Percentiles rank a stretch among this genome's conserved stretches.
Evolutionary conservation across 2,113 vertebrate species (phyloP).

Genomic region (Carlito syrichta): DNA sequence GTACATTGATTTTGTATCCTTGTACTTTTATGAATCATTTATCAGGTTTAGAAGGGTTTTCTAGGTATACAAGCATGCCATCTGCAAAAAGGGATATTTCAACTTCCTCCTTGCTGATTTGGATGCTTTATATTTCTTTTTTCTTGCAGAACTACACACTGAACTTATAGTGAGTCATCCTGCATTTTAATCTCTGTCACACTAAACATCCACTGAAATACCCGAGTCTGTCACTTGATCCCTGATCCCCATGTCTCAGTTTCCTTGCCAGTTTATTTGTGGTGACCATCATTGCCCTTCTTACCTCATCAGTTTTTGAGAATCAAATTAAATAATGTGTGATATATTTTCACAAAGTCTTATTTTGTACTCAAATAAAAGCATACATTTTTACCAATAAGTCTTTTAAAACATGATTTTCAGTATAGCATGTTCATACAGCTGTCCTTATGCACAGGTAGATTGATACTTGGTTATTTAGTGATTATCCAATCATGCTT

Average conservation of each 20-base stretch:
- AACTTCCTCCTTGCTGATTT: too few relatives aligned
- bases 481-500: neutral
- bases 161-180: neutral
- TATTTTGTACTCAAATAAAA: neutral
- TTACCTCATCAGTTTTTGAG: neutral
- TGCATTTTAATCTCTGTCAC: constrained; percentile 20
- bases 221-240: neutral
- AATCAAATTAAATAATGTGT: neutral
- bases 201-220: neutral
- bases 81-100: too few relatives aligned
- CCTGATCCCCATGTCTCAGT: neutral
- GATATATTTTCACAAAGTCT: neutral
- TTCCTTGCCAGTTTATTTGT: neutral
- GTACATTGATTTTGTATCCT: too few relatives aligned
- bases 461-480: neutral
- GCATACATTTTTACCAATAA: neutral
- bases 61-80: too few relatives aligned
- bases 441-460: neutral
- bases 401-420: neutral
- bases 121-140: too few relatives aligned
- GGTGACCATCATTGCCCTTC: neutral
- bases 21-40: too few relatives aligned
- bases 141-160: too few relatives aligned
- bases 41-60: too few relatives aligned
- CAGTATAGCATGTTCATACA: neutral